Conservation (phyloP, 2,888 invertebrate species). For the Tricholauxania praeusta region DNA sequence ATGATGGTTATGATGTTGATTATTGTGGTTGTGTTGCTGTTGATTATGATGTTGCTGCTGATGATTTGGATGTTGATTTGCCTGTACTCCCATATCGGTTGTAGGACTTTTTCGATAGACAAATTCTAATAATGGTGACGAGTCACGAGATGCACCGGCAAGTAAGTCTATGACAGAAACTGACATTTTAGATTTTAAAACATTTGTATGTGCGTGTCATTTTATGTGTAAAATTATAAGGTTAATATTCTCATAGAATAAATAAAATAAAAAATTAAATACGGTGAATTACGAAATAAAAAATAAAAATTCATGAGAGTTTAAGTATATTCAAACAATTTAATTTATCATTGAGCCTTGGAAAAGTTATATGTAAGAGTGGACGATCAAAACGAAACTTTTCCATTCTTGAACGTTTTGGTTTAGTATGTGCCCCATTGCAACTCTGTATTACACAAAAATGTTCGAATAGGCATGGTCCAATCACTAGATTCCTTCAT, state of each 20-base stretch:
- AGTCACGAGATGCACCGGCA: constrained; percentile 78
- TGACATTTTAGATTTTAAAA: constrained; percentile 49
- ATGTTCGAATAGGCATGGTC: too few species aligned
- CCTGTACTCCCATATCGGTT: constrained; percentile 87
- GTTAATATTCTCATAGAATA: too few species aligned
- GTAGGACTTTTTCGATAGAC: constrained; percentile 86
- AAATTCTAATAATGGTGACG: constrained; percentile 79
- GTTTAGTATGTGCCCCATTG: too few species aligned
- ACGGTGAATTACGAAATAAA: too few species aligned
- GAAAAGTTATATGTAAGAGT: too few species aligned
- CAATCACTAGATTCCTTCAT: too few species aligned
- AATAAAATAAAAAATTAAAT: constrained; percentile 6
- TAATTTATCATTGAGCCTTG: too few species aligned
- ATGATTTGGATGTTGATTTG: constrained; percentile 58
- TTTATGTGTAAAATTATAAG: background rate
- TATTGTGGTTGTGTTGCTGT: constrained; percentile 70
- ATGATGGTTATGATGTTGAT: constrained; percentile 53
- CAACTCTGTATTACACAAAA: too few species aligned
- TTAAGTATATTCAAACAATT: too few species aligned
- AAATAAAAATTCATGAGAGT: too few species aligned
- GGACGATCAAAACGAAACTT: too few species aligned
- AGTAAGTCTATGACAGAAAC: constrained; percentile 69
- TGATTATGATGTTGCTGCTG: constrained; percentile 54
- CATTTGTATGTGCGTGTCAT: background rate
- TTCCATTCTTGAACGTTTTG: too few species aligned